phyloP scores from a whole-genome alignment of 2,888 invertebrate species.

The Alitta virens region DNA sequence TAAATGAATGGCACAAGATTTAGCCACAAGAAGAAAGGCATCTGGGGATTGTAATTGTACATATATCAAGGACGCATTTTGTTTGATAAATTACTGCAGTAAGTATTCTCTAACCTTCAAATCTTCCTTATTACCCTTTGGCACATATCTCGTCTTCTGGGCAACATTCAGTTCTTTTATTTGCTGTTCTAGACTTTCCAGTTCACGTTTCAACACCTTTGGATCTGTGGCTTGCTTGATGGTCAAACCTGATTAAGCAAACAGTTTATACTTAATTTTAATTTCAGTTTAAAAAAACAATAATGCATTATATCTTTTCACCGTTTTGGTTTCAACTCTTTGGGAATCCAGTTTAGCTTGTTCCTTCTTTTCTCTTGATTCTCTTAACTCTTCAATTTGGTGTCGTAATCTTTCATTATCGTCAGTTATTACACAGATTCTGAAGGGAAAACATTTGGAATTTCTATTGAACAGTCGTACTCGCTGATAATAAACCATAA shows the following conservation, averaged over 20 bases:
- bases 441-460: too few relatives aligned
- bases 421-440: constrained; percentile 40
- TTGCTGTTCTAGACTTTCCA: constrained; percentile 46
- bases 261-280: neutral
- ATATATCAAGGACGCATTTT: too few relatives aligned
- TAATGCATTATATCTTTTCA: constrained; percentile 38
- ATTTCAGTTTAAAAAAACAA: neutral
- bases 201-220: constrained; percentile 38
- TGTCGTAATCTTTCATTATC: constrained; percentile 44
- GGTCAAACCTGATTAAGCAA: constrained; percentile 43
- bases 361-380: constrained; percentile 28
- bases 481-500: too few relatives aligned
- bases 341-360: constrained; percentile 13
- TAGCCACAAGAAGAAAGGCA: too few relatives aligned
- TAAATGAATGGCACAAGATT: too few relatives aligned
- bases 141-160: constrained; percentile 43
- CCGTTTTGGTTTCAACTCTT: constrained; percentile 34
- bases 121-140: constrained; percentile 17
- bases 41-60: too few relatives aligned
- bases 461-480: too few relatives aligned
- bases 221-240: constrained; percentile 51
- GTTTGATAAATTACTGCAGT: too few relatives aligned
- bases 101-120: constrained; percentile 9
- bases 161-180: constrained; percentile 48
- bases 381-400: constrained; percentile 37